phyloP scores from a whole-genome alignment of 2,888 invertebrate species.

The Autographa gamma region DNA sequence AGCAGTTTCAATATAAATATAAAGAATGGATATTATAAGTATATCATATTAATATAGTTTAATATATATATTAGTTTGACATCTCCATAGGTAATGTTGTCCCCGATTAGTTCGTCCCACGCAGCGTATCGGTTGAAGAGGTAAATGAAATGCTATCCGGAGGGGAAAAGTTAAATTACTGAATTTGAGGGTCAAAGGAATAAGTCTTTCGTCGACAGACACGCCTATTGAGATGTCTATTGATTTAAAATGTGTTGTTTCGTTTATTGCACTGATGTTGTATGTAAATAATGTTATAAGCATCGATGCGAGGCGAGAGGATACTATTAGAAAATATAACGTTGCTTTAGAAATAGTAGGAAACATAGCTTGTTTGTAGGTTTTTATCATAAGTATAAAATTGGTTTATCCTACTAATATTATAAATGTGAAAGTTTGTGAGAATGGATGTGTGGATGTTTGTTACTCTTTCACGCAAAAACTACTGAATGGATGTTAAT shows the following conservation, averaged over 20 bases:
- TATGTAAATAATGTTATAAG: slow-evolving; percentile 34
- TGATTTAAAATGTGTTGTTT: slow-evolving; percentile 78
- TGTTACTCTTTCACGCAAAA: no score
- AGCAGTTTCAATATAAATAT: no score
- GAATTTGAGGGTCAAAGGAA: slow-evolving; percentile 89
- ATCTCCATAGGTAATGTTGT: slow-evolving; percentile 73
- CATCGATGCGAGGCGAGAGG: slow-evolving; percentile 15
- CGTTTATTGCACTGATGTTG: slow-evolving; percentile 46
- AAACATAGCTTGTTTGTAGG: no score
- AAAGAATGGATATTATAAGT: no score
- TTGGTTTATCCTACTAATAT: no score
- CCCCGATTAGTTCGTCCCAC: slow-evolving; percentile 88
- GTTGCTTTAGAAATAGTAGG: neutral
- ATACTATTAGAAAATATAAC: neutral
- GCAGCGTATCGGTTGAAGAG: slow-evolving; percentile 89
- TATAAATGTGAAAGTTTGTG: no score
- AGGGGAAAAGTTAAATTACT: slow-evolving; percentile 90
- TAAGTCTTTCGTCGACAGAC: slow-evolving; percentile 85
- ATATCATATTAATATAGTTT: no score
- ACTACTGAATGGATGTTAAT: no score
- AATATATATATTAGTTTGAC: slow-evolving; percentile 30
- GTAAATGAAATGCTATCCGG: slow-evolving; percentile 89
- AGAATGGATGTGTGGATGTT: no score
- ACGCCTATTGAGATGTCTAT: slow-evolving; percentile 77
- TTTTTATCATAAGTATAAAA: no score